phyloP scores from a whole-genome alignment of 92 coral and sea anemone genomes.

The Palythoa grandiflora region DNA sequence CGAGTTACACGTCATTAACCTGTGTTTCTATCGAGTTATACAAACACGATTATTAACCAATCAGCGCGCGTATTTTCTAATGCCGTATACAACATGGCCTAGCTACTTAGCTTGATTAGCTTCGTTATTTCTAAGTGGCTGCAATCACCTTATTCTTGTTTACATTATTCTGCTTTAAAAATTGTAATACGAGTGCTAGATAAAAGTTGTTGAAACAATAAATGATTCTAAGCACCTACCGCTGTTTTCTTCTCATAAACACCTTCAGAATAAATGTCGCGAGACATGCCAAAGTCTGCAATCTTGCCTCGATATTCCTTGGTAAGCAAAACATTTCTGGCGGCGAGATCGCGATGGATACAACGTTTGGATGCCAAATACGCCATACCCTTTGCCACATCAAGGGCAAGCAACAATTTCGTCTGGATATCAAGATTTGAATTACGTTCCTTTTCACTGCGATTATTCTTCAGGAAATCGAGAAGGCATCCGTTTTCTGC shows the following conservation, averaged over 20 bases:
- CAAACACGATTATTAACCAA: no score
- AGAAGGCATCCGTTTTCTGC: constrained; percentile 78
- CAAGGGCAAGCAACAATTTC: constrained; percentile 65
- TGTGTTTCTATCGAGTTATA: no score
- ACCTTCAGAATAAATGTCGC: constrained; percentile 83
- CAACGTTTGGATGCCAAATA: constrained; percentile 69
- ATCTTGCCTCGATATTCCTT: constrained; percentile 77
- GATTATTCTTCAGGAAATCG: constrained; percentile 53
- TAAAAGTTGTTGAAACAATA: no score
- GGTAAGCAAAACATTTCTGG: constrained; percentile 81
- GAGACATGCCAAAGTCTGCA: constrained; percentile 92
- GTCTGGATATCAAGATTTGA: constrained; percentile 37
- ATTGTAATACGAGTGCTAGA: no score
- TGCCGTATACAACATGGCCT: no score
- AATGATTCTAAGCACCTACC: constrained; percentile 37
- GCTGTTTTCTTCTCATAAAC: constrained; percentile 82
- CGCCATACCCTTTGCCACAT: constrained; percentile 80
- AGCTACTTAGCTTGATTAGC: no score
- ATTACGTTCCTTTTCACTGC: constrained; percentile 33
- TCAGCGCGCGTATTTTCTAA: no score
- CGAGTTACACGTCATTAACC: no score
- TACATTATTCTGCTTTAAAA: no score
- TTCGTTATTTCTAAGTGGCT: no score
- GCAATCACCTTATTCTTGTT: no score
- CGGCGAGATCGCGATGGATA: constrained; percentile 88